Evolutionary conservation across 1,140 invertebrate species (phyloP).

Genomic region (Belonocnema kinseyi): DNA sequence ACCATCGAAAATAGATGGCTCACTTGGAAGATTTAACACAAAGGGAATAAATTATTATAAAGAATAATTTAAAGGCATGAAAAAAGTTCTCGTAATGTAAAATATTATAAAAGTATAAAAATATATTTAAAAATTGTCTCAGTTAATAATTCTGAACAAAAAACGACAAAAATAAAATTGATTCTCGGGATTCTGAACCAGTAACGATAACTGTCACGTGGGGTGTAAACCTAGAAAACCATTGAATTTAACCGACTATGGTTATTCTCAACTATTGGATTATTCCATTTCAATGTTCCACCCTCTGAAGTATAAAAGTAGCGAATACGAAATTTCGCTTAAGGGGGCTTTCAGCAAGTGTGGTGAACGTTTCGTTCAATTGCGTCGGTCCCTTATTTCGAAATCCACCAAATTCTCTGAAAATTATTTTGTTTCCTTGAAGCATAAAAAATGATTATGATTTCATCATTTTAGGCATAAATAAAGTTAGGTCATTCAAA

Average conservation of each 20-base stretch:
- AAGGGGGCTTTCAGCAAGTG: background rate
- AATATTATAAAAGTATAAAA: background rate
- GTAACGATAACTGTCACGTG: conserved; percentile 24
- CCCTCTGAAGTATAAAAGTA: conserved; percentile 69
- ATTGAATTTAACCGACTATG: conserved; percentile 64
- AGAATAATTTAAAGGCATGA: too few relatives aligned
- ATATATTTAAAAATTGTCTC: background rate
- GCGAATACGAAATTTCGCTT: conserved; percentile 44
- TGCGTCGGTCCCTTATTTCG: background rate
- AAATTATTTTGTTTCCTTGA: background rate
- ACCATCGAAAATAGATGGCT: too few relatives aligned
- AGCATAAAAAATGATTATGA: background rate
- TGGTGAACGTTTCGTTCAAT: background rate
- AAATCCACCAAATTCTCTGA: background rate
- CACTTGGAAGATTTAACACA: too few relatives aligned
- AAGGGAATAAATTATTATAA: too few relatives aligned
- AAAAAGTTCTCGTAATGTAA: too few relatives aligned
- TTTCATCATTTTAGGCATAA: too few relatives aligned
- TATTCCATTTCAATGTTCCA: conserved; percentile 72
- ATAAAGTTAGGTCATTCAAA: too few relatives aligned
- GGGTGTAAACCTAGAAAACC: conserved; percentile 41
- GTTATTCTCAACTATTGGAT: conserved; percentile 67
- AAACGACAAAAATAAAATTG: conserved; percentile 32
- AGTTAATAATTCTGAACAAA: conserved; percentile 33
- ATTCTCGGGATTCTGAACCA: background rate